Evolutionary conservation across 2,113 vertebrate species (phyloP).

Genomic region (Natator depressus): DNA sequence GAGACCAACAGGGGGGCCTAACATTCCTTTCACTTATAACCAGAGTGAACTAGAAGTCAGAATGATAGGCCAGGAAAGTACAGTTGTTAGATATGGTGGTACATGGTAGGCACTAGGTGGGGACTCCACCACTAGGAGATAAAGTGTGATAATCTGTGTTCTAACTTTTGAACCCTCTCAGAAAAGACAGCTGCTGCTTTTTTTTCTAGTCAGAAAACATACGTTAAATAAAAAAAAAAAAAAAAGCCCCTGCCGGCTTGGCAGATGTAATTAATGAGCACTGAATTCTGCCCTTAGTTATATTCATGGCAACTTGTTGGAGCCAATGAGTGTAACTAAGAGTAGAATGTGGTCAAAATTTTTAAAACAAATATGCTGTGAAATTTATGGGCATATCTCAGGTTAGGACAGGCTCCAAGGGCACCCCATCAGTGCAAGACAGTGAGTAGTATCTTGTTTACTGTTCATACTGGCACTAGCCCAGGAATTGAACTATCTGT

Average conservation of each 20-base stretch:
- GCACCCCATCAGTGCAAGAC: neutral
- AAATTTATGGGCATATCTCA: neutral
- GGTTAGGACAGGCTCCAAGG: neutral
- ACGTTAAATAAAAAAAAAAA: neutral
- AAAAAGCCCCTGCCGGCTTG: neutral
- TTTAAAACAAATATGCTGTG: neutral
- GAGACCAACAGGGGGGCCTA: too few species aligned
- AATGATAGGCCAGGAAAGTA: neutral
- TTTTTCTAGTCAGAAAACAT: neutral
- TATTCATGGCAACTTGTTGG: neutral
- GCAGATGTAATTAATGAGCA: neutral
- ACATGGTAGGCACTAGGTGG: neutral
- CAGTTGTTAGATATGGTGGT: too few species aligned
- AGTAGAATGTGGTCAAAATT: neutral
- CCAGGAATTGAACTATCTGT: neutral
- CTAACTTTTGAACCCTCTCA: neutral
- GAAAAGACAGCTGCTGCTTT: neutral
- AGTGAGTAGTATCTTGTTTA: neutral
- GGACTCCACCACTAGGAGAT: neutral
- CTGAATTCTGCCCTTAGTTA: neutral
- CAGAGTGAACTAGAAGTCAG: too few species aligned
- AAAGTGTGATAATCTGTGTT: neutral
- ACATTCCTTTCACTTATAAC: too few species aligned
- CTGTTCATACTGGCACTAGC: fast-evolving
- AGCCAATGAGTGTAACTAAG: neutral